These are phyloP conservation scores for Bergia sp. DNA, from an alignment of 92 coral and sea anemone species.

Conservation along the genomic window DNA sequence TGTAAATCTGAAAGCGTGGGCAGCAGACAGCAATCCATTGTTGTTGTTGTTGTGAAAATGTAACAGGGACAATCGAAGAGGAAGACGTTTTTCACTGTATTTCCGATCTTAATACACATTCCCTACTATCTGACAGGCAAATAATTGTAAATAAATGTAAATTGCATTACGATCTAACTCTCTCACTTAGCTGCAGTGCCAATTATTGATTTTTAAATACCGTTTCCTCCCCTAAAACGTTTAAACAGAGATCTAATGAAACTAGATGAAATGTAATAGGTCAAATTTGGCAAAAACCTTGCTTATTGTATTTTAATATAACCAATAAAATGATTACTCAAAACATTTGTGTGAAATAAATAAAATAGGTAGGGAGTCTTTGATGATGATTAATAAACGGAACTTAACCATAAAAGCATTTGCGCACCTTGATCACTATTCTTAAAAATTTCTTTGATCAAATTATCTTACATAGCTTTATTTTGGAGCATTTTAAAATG, in stretches of 20 bases:
- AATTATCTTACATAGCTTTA: background rate
- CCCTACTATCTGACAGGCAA: slow-evolving; percentile 17
- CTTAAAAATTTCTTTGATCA: background rate
- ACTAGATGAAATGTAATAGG: slow-evolving; percentile 40
- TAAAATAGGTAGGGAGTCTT: slow-evolving; percentile 3
- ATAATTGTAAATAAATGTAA: slow-evolving; percentile 1
- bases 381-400: background rate
- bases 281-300: slow-evolving; percentile 23
- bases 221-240: slow-evolving; percentile 33
- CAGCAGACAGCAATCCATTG: slow-evolving; percentile 6
- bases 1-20: slow-evolving; percentile 65
- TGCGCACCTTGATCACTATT: background rate
- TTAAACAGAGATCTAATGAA: slow-evolving; percentile 29
- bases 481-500: background rate
- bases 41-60: slow-evolving; percentile 23
- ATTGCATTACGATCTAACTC: slow-evolving; percentile 20
- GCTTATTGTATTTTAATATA: slow-evolving; percentile 31
- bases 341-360: background rate
- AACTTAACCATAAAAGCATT: slow-evolving; percentile 2
- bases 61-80: slow-evolving; percentile 8
- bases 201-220: slow-evolving; percentile 27
- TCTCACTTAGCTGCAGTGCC: slow-evolving; percentile 26
- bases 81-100: slow-evolving; percentile 37
- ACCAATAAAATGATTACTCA: slow-evolving; percentile 21
- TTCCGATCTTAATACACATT: slow-evolving; percentile 41